A percentile compares a stretch with the other conserved stretches of the same genome.
phyloP scores from a whole-genome alignment of 2,888 invertebrate species.

The Ichneumoninae sp. region DNA sequence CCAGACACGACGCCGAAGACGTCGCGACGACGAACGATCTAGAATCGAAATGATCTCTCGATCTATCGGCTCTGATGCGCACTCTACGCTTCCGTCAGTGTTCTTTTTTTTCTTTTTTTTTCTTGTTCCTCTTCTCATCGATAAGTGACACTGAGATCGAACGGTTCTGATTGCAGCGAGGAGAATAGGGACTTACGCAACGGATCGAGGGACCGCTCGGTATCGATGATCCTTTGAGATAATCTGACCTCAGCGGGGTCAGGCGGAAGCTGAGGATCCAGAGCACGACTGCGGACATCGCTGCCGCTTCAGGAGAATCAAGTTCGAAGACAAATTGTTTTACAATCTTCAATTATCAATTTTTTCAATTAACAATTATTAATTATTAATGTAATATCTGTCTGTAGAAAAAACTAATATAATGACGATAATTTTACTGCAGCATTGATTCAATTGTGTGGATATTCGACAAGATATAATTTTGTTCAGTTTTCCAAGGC shows the following conservation, averaged over 20 bases:
- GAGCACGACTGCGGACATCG: not conserved
- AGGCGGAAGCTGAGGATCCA: not conserved
- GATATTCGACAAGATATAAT: no score
- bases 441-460: not conserved
- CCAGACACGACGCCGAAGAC: not conserved
- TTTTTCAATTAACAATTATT: no score
- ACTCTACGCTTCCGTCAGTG: not conserved
- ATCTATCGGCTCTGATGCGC: constrained; percentile 7
- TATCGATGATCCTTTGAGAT: no score
- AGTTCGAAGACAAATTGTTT: not conserved
- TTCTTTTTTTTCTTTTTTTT: no score
- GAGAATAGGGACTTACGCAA: not conserved
- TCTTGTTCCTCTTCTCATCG: not conserved
- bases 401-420: no score
- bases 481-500: no score
- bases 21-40: not conserved
- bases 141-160: not conserved
- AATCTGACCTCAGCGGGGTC: no score
- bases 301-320: not conserved
- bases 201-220: no score
- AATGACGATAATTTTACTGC: not conserved
- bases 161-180: not conserved
- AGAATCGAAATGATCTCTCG: not conserved
- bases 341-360: not conserved
- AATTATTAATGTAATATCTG: no score